Conservation (phyloP, 1,140 invertebrate genomes). For the Pseudomyrmex gracilis region DNA sequence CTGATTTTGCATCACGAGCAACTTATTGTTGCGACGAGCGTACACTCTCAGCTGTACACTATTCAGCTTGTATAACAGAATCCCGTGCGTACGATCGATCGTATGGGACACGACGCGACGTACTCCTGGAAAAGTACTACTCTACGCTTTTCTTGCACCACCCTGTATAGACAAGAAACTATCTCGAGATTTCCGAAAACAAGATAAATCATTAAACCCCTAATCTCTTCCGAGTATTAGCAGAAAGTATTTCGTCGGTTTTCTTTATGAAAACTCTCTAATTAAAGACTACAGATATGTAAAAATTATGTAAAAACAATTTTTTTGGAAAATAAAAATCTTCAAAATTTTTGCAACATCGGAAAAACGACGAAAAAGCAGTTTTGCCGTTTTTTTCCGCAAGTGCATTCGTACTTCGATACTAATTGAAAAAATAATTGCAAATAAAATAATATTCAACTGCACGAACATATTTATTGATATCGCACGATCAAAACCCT, state of each 20-base stretch:
- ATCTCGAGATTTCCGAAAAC: not conserved
- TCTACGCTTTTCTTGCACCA: constrained; percentile 14
- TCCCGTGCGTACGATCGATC: constrained; percentile 48
- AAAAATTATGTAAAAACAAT: not conserved
- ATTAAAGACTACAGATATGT: not conserved
- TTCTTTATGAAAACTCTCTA: not conserved
- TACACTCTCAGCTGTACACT: not conserved
- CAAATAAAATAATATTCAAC: not conserved
- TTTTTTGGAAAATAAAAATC: too few relatives aligned
- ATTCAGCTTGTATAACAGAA: constrained; percentile 44
- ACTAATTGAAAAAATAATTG: too few relatives aligned
- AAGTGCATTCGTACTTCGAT: too few relatives aligned
- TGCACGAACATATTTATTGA: not conserved
- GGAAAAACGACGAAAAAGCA: too few relatives aligned
- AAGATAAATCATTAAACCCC: not conserved
- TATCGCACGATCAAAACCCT: not conserved
- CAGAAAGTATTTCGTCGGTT: not conserved
- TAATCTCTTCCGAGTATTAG: not conserved
- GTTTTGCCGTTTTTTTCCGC: too few relatives aligned
- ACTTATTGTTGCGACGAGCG: not conserved
- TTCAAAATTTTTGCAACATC: too few relatives aligned
- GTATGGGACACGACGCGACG: constrained; percentile 35
- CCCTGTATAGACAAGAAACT: not conserved
- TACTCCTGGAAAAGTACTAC: constrained; percentile 47
- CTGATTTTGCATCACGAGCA: not conserved